Evolutionary conservation across 2,113 vertebrate genomes (phyloP).

Genomic region (Pantherophis guttatus): DNA sequence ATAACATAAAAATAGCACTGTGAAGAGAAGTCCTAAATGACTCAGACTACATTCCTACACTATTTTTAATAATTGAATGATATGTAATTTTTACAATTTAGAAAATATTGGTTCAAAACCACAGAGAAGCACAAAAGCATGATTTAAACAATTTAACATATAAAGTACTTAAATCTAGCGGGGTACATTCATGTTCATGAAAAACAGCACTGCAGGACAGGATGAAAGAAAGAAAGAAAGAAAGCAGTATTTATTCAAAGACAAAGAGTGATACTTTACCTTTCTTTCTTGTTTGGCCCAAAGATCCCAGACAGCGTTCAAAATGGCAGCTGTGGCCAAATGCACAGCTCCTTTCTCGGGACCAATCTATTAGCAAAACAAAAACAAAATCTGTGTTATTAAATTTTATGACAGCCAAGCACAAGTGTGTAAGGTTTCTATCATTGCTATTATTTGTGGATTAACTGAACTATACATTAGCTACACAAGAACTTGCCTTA

Average conservation of each 20-base stretch:
- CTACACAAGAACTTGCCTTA: background rate
- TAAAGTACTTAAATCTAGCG: background rate
- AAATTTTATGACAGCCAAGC: background rate
- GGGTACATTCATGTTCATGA: background rate
- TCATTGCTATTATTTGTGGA: background rate
- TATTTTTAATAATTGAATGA: background rate
- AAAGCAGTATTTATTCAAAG: background rate
- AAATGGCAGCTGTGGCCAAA: constrained; percentile 72
- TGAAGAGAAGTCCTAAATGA: background rate
- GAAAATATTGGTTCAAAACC: background rate
- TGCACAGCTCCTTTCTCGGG: constrained; percentile 79
- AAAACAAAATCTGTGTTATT: background rate
- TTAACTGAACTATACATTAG: background rate
- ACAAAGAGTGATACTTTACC: constrained; percentile 46
- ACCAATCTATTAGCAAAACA: constrained; percentile 65
- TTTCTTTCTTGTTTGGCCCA: constrained; percentile 78
- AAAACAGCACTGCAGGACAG: background rate
- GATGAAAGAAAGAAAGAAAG: background rate
- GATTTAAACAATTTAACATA: background rate
- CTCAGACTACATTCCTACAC: background rate
- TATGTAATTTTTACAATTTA: background rate
- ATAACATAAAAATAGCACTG: background rate
- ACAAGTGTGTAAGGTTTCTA: background rate
- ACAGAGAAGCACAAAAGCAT: background rate
- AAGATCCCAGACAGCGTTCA: constrained; percentile 82